Base-by-base conservation (phyloP, 2,797 vertebrate genomes). In the Lycodopsis pacificus region DNA sequence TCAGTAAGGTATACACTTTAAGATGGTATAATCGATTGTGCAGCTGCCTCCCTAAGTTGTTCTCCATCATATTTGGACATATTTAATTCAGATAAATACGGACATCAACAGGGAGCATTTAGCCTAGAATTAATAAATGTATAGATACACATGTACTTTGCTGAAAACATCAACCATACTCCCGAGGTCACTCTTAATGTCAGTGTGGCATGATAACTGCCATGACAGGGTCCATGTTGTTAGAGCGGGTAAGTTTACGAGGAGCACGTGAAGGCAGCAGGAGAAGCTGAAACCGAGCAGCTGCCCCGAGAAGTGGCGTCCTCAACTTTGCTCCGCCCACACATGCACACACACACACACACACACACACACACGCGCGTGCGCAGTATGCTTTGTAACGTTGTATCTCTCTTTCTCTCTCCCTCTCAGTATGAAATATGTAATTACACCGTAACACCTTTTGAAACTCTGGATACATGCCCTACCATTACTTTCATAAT, bases 251-350 rank as follows among this genome's bases (percentile, higher is more conserved):
- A 62, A 9, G 4, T 81, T 80, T 82, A 81, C 89, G 73, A 91
- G 74, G 64, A 13, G 79, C n/a, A 73, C 73, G 0, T 89, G 86
- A 92, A 92, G 32, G 91, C 80, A 80, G 20, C 91, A 84, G 61
- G 59, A 89, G 73, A 81, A 90, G 79, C 89, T 91, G 89, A 90
- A 91, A 86, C 88, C 86, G 80, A 92, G 89, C 91, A 91, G 91
- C 93, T 92, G 91, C 91, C 85, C 79, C 6, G 77, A 87, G 74
- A 78, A 75, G 80, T 74, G 80, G 73, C 85, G 44, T 81, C 79
- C 77, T 44, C 76, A 46, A 59, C 34, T 79, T 74, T 32, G 82
- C 88, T 44, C 91, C 87, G 82, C 91, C 88, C 90, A 81, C 77
- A 40, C 57, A 56, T 32, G 12, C 66, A 30, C 65, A 51, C 70